These are phyloP conservation scores for Orthonychiurus folsomi DNA, from an alignment of 2,888 invertebrate genomes.

Conservation along the genomic window DNA sequence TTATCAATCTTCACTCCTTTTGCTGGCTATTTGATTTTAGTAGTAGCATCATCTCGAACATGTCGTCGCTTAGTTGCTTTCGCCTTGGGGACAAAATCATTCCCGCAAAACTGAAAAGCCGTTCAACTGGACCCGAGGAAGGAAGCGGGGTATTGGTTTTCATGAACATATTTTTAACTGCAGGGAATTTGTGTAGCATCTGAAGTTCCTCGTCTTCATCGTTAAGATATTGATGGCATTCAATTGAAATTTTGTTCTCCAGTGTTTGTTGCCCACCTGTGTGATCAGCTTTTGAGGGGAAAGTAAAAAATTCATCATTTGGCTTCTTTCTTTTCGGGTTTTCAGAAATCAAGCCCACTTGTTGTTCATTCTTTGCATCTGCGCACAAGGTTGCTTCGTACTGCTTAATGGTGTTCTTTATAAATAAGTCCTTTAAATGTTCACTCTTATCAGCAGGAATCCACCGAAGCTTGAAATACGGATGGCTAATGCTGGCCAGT, in stretches of 20 bases:
- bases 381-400: too few relatives aligned
- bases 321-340: background rate
- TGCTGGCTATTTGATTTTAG: background rate
- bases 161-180: background rate
- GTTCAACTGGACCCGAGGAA: conserved; percentile 1
- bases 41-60: background rate
- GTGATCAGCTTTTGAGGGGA: background rate
- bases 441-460: conserved; percentile 10
- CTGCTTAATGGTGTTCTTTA: too few relatives aligned
- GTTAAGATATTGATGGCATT: background rate
- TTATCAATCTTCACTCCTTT: too few relatives aligned
- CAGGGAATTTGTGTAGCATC: conserved; percentile 2
- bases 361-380: too few relatives aligned
- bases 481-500: conserved; percentile 18
- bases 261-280: background rate
- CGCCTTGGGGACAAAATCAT: conserved; percentile 6
- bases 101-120: background rate
- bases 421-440: background rate
- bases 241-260: background rate
- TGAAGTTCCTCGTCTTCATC: background rate
- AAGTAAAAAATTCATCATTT: background rate
- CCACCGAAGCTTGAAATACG: conserved; percentile 19
- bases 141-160: conserved; percentile 2
- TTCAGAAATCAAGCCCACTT: too few relatives aligned
- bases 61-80: background rate